Base-by-base conservation (phyloP, 2,113 vertebrate species). In the Holacanthus passer region DNA sequence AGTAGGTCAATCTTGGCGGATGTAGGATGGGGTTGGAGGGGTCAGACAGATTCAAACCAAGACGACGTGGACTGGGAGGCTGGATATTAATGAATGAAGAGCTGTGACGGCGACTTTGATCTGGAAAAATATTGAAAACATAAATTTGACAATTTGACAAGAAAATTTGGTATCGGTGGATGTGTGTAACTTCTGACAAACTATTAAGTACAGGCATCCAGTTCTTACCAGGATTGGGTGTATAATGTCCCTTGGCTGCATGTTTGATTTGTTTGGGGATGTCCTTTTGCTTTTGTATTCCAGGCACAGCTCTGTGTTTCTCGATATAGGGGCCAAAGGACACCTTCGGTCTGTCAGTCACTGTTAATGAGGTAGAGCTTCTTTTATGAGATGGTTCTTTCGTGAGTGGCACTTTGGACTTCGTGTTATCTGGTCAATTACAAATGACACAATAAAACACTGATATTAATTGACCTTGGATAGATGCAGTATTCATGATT, bases 161-260 rank as follows among this genome's bases (percentile, higher is more conserved):
- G 7, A 74, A 45, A 35, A 56, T 53, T 5, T 56, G 3, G 7
- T 22, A 52, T 65, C 53, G 62, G 27, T 64, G 4, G 12, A 31
- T 41, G 2, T 29, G 2, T 63, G 8, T 60, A 37, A 65, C 4
- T 35, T 73, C 10, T 70, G 14, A 32, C 5, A 27, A 37, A 22
- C 41, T 55, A 19, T 62, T 60, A 3, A 68, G 19, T 31, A 41
- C 8, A 65, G 37, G 76, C 27, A 79, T 59, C 63, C 0, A 37
- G 70, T 12, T 83, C 72, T 83, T 85, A 94, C 94, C 92, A 88
- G 95, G 90, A 77, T 93, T 88, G 0, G 94, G 91, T 16, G 89
- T 88, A 75, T 94, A 94, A 87, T 84, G 55, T 19, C 80, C 50
- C 16, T 82, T 84, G 1, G 86, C 89, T 56, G 35, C 29, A 16